These are phyloP conservation scores for Cheiracanthium punctorium DNA, from an alignment of 2,888 invertebrate genomes.

Conservation along the genomic window DNA sequence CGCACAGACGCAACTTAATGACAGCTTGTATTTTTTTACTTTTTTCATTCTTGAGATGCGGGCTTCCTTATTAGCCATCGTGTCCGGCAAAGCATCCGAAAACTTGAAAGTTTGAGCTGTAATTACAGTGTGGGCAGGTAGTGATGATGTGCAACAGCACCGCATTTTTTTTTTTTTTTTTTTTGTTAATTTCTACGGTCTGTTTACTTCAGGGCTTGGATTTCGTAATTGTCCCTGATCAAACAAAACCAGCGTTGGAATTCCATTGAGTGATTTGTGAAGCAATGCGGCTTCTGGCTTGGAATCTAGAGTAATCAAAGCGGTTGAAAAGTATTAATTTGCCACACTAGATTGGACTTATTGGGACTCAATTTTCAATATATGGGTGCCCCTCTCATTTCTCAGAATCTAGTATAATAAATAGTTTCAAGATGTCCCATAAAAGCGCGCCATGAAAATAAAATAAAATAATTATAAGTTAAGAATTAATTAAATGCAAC, in stretches of 20 bases:
- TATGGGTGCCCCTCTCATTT: no score
- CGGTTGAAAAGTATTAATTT: no score
- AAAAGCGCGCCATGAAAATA: no score
- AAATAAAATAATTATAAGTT: no score
- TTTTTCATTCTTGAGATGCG: slow-evolving; percentile 33
- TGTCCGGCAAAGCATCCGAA: slow-evolving; percentile 13
- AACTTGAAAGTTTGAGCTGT: slow-evolving; percentile 32
- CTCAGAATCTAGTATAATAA: no score
- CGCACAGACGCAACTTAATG: slow-evolving; percentile 26
- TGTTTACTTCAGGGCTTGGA: neutral
- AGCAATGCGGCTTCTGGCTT: neutral
- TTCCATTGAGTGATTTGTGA: neutral
- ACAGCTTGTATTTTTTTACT: slow-evolving; percentile 19
- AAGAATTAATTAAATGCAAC: no score
- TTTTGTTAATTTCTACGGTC: neutral
- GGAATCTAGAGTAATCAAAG: no score
- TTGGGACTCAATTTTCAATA: no score
- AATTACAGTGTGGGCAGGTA: slow-evolving; percentile 45
- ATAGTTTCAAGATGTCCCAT: no score
- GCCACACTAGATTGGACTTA: no score
- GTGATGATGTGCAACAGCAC: neutral
- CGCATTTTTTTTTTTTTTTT: neutral
- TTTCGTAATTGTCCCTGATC: neutral
- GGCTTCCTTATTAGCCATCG: slow-evolving; percentile 43
- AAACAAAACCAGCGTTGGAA: neutral